phyloP scores from a whole-genome alignment of 2,113 vertebrate genomes.

The Tympanuchus pallidicinctus region DNA sequence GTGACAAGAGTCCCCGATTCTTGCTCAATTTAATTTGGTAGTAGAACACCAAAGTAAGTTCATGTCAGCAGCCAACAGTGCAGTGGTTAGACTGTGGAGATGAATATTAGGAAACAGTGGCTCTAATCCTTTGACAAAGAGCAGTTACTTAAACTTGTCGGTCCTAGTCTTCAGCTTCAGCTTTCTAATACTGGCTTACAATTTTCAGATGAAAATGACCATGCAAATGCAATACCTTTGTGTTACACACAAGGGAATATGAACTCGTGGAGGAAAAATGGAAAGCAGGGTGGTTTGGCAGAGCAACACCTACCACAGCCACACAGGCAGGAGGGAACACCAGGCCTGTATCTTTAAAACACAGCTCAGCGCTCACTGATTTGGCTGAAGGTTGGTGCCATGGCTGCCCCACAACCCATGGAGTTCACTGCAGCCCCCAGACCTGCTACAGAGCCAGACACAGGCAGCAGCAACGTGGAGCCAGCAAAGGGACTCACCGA shows the following conservation, averaged over 20 bases:
- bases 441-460: neutral
- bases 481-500: neutral
- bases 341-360: neutral
- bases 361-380: neutral
- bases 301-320: neutral
- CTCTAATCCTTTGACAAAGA: constrained; percentile 28
- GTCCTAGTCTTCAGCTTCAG: neutral
- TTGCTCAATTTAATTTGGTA: constrained; percentile 28
- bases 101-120: neutral
- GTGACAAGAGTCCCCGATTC: neutral
- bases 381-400: neutral
- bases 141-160: constrained; percentile 5
- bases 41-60: neutral
- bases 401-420: neutral
- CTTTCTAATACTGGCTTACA: constrained; percentile 12
- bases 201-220: neutral
- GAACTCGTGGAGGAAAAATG: neutral
- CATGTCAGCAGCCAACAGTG: neutral
- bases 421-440: neutral
- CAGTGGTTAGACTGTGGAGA: neutral
- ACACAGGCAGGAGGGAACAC: neutral
- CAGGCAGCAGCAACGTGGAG: neutral
- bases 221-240: neutral
- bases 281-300: neutral
- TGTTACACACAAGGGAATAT: neutral